phyloP scores from a whole-genome alignment of 1,140 invertebrate species.

The Calosoma granatense region DNA sequence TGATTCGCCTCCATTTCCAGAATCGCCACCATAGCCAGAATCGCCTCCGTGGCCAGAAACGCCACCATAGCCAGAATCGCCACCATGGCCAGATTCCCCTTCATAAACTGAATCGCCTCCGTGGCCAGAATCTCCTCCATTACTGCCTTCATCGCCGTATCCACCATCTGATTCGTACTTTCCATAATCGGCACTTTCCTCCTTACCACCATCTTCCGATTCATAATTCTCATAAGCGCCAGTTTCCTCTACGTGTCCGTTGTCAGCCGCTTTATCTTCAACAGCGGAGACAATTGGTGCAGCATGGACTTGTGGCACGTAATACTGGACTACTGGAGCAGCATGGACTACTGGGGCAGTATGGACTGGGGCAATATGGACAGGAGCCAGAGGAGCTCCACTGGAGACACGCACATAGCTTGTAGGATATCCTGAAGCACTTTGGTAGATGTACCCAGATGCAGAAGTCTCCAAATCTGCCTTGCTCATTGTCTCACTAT shows the following conservation, averaged over 20 bases:
- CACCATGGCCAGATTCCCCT: background rate
- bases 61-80: background rate
- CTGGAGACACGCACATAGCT: slow-evolving; percentile 11
- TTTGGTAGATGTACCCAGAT: slow-evolving; percentile 19
- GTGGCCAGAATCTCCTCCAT: background rate
- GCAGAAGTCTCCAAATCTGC: slow-evolving; percentile 20
- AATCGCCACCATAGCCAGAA: too few relatives aligned
- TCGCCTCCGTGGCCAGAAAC: background rate
- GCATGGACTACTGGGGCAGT: background rate
- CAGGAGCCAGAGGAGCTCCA: background rate
- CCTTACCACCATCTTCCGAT: background rate
- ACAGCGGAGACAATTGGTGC: background rate
- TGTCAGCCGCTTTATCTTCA: background rate
- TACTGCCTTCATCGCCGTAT: background rate
- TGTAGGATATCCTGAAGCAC: slow-evolving; percentile 16
- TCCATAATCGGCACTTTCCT: background rate
- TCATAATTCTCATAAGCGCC: background rate
- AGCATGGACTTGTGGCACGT: background rate
- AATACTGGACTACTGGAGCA: background rate
- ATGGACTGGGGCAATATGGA: background rate
- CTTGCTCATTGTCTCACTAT: background rate
- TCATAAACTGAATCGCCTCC: background rate
- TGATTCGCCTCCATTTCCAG: slow-evolving; percentile 23
- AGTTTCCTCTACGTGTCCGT: background rate
- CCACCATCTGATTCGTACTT: too few relatives aligned